Evolutionary conservation across 2,113 vertebrate species (phyloP).

Genomic region (Nasalis larvatus): DNA sequence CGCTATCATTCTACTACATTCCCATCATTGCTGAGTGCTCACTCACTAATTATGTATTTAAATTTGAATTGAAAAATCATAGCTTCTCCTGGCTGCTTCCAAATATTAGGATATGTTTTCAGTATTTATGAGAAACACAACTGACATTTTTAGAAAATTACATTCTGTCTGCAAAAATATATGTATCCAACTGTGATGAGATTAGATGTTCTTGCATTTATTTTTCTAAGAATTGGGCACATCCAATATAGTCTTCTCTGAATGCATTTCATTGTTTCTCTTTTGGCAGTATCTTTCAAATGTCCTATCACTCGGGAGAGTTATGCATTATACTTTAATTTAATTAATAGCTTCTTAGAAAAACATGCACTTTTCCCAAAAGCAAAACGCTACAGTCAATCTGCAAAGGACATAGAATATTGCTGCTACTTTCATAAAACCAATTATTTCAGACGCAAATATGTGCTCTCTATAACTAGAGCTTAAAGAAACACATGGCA

Average conservation of each 20-base stretch:
- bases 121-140: constrained; percentile 54
- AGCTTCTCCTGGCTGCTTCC: constrained; percentile 15
- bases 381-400: background rate
- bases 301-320: background rate
- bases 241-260: constrained; percentile 46
- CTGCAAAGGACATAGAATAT: background rate
- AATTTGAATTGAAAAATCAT: constrained; percentile 39
- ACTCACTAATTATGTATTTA: constrained; percentile 1
- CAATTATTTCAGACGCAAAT: constrained; percentile 16
- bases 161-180: constrained; percentile 68
- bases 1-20: background rate
- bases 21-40: background rate
- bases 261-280: constrained; percentile 59
- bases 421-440: background rate
- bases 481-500: constrained; percentile 11
- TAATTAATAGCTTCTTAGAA: constrained; percentile 56
- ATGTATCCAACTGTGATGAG: constrained; percentile 66
- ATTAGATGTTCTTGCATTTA: constrained; percentile 67
- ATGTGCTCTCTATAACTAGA: background rate
- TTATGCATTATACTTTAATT: constrained; percentile 22
- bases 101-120: constrained; percentile 65
- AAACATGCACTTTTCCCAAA: constrained; percentile 27
- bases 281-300: constrained; percentile 56
- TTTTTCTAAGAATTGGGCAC: constrained; percentile 66
- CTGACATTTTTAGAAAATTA: constrained; percentile 64